These are phyloP conservation scores for Neocrepidodera transversa DNA, from an alignment of 2,888 invertebrate species.

Conservation along the genomic window DNA sequence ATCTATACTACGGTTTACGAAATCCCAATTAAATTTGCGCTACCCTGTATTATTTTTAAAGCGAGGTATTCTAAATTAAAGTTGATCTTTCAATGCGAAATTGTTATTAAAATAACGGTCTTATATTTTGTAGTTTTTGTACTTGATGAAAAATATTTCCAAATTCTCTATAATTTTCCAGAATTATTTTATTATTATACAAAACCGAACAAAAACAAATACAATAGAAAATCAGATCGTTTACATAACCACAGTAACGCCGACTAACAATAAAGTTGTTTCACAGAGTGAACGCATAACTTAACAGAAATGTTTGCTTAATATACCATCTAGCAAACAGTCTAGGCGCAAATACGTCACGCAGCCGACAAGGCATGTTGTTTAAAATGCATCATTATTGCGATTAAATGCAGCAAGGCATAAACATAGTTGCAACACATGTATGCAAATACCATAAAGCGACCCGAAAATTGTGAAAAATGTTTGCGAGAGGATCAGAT, in stretches of 20 bases:
- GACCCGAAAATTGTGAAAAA: background rate
- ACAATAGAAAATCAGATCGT: no score
- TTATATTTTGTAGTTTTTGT: no score
- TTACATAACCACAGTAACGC: background rate
- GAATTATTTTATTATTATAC: no score
- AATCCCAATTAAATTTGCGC: no score
- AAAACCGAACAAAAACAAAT: no score
- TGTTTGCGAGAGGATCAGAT: background rate
- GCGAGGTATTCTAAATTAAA: no score
- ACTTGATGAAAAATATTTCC: no score
- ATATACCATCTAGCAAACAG: constrained; percentile 7
- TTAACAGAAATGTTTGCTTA: constrained; percentile 4
- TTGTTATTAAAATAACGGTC: no score
- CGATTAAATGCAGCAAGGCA: constrained; percentile 36
- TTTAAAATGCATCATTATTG: constrained; percentile 31
- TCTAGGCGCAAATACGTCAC: constrained; percentile 5
- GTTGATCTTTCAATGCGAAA: no score
- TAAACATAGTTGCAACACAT: constrained; percentile 31
- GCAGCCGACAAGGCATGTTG: constrained; percentile 18
- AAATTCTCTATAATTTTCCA: no score
- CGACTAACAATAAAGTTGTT: background rate
- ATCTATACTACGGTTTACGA: no score
- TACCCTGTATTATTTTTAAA: no score
- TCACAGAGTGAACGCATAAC: background rate
- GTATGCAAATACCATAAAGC: constrained; percentile 20